Evolutionary conservation across 2,888 invertebrate species (phyloP), one percentile per base, ranked within the genome.

Genomic region (Schrankia costaestrigalis): DNA sequence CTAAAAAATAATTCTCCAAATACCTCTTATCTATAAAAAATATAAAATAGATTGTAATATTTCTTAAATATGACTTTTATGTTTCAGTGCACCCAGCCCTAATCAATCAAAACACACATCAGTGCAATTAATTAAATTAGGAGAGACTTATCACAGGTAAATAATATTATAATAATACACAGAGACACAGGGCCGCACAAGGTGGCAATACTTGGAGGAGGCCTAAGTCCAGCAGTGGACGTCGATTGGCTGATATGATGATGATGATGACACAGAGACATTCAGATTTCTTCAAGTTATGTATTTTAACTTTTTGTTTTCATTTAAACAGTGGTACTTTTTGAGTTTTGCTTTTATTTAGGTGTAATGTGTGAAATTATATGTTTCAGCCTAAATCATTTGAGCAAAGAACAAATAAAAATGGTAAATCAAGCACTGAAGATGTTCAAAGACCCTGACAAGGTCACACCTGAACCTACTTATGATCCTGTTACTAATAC

Each of bases 131-230:
- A 63, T 86, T 17, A 86, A 85, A 55, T 54, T 85, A 47, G 86
- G 85, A 24, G 83, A 81, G 58, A 82, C 84, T 54, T 86, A 86
- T 54, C 86, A 85, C 56, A 84, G 86, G 86, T 86, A 63, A 54
- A 50, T 51, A 27, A 22, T 11, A 15, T 14, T 14, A 14, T n/a
- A 3, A 17, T 5, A 17, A 17, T 7, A 17, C 17, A 17, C 7
- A 7, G 17, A 17, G 17, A 3, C 7, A 17, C 7, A 17, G 17
- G 9, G 21, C n/a, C n/a, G 21, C n/a, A 21, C 21, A 8, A 21
- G n/a, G n/a, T n/a, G n/a, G n/a, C 4, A 17, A 7, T 17, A 17
- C 17, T 17, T 17, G 17, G n/a, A n/a, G n/a, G n/a, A n/a, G n/a
- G n/a, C n/a, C n/a, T n/a, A n/a, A n/a, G n/a, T n/a, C n/a, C n/a